Base-by-base conservation (phyloP, 2,113 vertebrate genomes). In the Heterochromis multidens region DNA sequence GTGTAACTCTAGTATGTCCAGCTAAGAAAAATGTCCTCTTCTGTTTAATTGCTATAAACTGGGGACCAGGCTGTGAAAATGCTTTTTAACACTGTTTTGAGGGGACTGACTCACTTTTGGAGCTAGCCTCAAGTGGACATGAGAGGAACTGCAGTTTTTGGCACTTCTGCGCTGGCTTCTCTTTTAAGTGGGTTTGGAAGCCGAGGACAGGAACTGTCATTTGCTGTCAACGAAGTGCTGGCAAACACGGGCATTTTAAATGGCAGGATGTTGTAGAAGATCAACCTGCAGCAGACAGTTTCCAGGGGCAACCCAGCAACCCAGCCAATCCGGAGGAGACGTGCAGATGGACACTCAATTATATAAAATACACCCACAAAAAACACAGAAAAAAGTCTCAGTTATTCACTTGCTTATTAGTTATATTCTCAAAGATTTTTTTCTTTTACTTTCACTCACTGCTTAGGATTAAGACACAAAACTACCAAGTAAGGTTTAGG, bases 401-500 rank as follows among this genome's bases (percentile, higher is more conserved):
- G 12, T 43, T 13, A 43, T 14, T 13, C 4, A 46, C 43, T 46
- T 43, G 37, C 3, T 11, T 43, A 14, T 3, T 14, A 13, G 7
- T 35, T 10, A 72, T 29, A 49, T 72, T 72, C 67, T 72, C 43
- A 49, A 7, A 29, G 25, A 49, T 29, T 49, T 29, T 72, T 72
- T 29, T 49, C 67, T 72, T 72, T 72, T 43, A 40, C 40, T 29
- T 70, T 70, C 40, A 1, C 16, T 43, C 62, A 19, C 3, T 46
- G 0, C 0, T 70, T 46, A 46, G 63, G 14, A 70, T 17, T 46
- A 70, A 17, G 0, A 49, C 16, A 52, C 17, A 70, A 25, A 70
- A 46, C 27, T 70, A 49, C 27, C 40, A 19, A 49, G 23, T 70
- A 70, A 49, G 11, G 65, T 49, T 70, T 3, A 49, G 16, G 40